Conservation (phyloP, 1,140 invertebrate species). For the Augochlora pura region DNA sequence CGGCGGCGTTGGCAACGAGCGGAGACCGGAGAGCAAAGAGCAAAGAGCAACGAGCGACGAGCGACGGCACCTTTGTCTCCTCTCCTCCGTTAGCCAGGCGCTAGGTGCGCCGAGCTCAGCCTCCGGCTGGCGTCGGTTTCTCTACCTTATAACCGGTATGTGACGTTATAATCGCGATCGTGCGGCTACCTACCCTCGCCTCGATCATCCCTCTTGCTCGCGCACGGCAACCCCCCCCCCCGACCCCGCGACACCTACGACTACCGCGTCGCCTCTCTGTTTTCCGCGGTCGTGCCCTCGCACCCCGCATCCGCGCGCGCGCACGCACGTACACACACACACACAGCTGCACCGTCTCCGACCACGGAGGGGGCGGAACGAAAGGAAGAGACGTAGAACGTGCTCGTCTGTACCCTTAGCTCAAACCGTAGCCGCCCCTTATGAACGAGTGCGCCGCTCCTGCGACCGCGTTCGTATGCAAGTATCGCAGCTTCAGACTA, state of each 20-base stretch:
- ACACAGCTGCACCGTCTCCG: not conserved
- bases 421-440: slow-evolving; percentile 12
- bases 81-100: slow-evolving; percentile 8
- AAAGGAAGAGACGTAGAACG: slow-evolving; percentile 13
- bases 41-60: too few relatives aligned
- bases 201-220: slow-evolving; percentile 3
- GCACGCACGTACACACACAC: not conserved
- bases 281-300: not conserved
- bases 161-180: slow-evolving; percentile 72
- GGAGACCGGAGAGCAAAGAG: too few relatives aligned
- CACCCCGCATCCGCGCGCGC: not conserved
- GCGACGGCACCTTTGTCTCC: slow-evolving; percentile 8
- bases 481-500: slow-evolving; percentile 56
- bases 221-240: not conserved
- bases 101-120: slow-evolving; percentile 31
- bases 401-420: slow-evolving; percentile 6
- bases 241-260: not conserved
- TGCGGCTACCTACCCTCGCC: slow-evolving; percentile 36
- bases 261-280: not conserved
- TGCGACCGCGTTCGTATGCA: slow-evolving; percentile 20
- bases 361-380: not conserved
- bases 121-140: slow-evolving; percentile 59
- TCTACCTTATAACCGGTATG: slow-evolving; percentile 72
- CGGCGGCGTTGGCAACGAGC: not conserved
- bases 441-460: slow-evolving; percentile 24